Evolutionary conservation across 2,113 vertebrate species (phyloP).

Genomic region (Macheiramphus alcinus): DNA sequence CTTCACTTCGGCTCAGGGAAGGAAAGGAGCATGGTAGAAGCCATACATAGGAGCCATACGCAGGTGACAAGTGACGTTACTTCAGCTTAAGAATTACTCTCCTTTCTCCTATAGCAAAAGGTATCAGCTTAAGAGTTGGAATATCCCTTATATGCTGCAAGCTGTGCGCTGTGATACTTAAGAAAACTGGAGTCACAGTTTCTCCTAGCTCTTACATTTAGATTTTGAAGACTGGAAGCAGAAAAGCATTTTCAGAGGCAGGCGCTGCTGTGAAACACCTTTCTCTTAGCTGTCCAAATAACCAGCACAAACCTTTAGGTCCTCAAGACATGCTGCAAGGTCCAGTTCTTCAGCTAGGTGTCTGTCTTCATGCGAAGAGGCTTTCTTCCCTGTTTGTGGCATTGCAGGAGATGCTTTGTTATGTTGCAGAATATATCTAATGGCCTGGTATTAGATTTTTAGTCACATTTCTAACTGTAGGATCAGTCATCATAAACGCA

Average conservation of each 20-base stretch:
- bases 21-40: not conserved
- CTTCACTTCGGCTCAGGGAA: not conserved
- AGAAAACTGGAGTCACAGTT: rapidly evolving
- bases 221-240: not conserved
- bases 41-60: not conserved
- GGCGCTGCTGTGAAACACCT: not conserved
- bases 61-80: not conserved
- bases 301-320: not conserved
- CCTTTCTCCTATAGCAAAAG: not conserved
- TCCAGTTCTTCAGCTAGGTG: not conserved
- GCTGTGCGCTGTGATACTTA: not conserved
- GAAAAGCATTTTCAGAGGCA: not conserved
- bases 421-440: not conserved
- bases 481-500: not conserved
- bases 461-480: not conserved
- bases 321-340: not conserved
- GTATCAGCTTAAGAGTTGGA: not conserved
- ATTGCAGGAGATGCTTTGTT: not conserved
- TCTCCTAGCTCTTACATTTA: not conserved
- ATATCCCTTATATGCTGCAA: not conserved
- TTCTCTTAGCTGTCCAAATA: not conserved
- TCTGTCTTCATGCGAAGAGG: not conserved
- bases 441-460: not conserved
- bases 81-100: not conserved
- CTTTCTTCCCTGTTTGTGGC: not conserved